phyloP scores from a whole-genome alignment of 1,140 invertebrate species.

The Magallana ariakensis region DNA sequence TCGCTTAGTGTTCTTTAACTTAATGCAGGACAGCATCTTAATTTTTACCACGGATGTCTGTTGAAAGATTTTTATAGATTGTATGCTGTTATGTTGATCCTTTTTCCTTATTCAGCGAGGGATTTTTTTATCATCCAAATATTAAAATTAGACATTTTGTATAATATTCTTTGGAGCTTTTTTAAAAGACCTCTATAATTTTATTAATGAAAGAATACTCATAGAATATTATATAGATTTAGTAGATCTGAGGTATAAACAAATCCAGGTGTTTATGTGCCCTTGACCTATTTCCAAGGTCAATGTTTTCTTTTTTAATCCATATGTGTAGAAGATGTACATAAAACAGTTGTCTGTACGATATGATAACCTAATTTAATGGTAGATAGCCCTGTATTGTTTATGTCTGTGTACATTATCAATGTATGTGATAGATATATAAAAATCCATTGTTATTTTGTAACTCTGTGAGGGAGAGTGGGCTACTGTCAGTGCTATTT shows the following conservation, averaged over 20 bases:
- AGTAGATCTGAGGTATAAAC: constrained; percentile 2
- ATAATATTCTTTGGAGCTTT: background rate
- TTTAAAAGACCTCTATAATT: background rate
- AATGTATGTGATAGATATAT: constrained; percentile 25
- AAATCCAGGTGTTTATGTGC: constrained; percentile 13
- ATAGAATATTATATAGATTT: constrained; percentile 22
- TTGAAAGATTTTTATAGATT: background rate
- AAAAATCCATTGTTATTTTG: constrained; percentile 34
- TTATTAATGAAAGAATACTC: constrained; percentile 25
- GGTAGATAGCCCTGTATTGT: constrained; percentile 12
- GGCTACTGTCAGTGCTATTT: background rate
- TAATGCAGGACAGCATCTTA: background rate
- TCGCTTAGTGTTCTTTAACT: background rate
- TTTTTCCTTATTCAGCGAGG: background rate
- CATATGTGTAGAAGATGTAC: constrained; percentile 15
- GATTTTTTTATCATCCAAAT: background rate
- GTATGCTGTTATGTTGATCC: background rate
- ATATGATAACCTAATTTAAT: constrained; percentile 32
- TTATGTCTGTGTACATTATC: constrained; percentile 4
- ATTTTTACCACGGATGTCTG: background rate
- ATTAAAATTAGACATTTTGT: background rate
- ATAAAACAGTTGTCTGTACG: background rate
- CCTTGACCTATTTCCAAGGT: constrained; percentile 29
- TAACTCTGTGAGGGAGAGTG: background rate
- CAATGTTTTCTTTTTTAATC: background rate